Base-by-base conservation (phyloP, 1,140 invertebrate genomes). In the Cheumatopsyche charites region DNA sequence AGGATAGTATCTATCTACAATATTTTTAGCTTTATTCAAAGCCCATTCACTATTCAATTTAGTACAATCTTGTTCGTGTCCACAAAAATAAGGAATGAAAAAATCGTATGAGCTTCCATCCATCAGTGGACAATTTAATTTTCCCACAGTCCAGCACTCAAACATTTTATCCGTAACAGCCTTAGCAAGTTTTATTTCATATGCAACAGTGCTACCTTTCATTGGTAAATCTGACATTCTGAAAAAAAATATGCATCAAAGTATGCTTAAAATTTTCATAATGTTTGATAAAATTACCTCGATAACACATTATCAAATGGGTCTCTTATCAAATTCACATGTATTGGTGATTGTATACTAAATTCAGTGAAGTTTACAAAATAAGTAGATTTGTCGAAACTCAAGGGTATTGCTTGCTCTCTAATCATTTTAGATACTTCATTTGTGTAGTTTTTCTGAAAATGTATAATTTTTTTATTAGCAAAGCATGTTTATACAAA, bases 291-390 rank as follows among this genome's bases (percentile, higher is more conserved):
- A 25, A 1, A 12, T 47, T 78, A 82, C 81, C 80, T 81, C 9
- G 79, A 77, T 26, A 68, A 19, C 1, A 68, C 47, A 17, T 19
- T 80, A 75, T 86, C 84, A 9, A 88, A 79, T 6, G 90, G 90
- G 78, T 91, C 86, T 76, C 90, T 81, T 5, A 91, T 84, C 47
- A 92, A 75, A 73, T 89, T 90, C 61, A 91, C 86, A 78, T 87
- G 90, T 29, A 86, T 86, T 0, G 90, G 90, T 15, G 85, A 84
- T 76, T 87, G 86, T 70, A 82, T 81, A 13, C 85, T 87, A 71
- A 83, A 88, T 41, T 81, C 76, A 1, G 86, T 86, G 78, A 91
- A 91, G 80, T 91, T 90, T 3, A 90, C 79, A 77, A 90, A 91
- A 75, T 87, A 86, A 0, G 90, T 81, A 75, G 88, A 86, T 5